Evolutionary conservation across 1,140 invertebrate species (phyloP).

Genomic region (Caenorhabditis latens): DNA sequence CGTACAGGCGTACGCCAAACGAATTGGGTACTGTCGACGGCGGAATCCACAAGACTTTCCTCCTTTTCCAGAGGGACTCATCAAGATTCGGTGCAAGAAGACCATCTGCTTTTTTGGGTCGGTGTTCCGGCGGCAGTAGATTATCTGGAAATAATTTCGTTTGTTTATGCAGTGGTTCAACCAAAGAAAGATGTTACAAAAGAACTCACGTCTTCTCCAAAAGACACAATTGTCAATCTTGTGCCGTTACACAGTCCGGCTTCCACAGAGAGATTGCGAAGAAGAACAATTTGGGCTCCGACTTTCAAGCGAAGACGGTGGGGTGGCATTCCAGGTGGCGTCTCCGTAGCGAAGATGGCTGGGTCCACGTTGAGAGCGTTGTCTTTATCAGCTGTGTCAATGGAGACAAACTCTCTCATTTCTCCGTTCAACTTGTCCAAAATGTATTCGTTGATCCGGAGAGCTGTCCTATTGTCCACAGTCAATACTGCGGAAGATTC

Average conservation of each 20-base stretch:
- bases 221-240: not conserved
- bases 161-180: no score
- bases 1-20: not conserved
- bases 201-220: not conserved
- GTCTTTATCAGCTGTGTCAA: not conserved
- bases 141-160: not conserved
- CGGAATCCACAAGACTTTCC: not conserved
- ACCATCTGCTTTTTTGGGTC: not conserved
- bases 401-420: not conserved
- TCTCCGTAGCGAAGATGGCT: not conserved
- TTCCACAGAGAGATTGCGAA: not conserved
- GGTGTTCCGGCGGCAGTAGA: not conserved
- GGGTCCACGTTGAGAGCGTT: not conserved
- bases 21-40: not conserved
- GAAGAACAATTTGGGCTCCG: not conserved
- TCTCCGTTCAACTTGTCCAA: not conserved
- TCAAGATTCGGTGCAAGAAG: not conserved
- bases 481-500: constrained; percentile 32
- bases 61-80: not conserved
- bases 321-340: not conserved
- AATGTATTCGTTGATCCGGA: not conserved
- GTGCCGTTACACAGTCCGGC: not conserved
- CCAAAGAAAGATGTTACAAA: not conserved
- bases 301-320: not conserved
- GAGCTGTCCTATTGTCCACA: constrained; percentile 20